Percentiles rank a stretch among this genome's conserved stretches.
Evolutionary conservation across 2,888 invertebrate species (phyloP).

Genomic region (Pegoplata infirma): DNA sequence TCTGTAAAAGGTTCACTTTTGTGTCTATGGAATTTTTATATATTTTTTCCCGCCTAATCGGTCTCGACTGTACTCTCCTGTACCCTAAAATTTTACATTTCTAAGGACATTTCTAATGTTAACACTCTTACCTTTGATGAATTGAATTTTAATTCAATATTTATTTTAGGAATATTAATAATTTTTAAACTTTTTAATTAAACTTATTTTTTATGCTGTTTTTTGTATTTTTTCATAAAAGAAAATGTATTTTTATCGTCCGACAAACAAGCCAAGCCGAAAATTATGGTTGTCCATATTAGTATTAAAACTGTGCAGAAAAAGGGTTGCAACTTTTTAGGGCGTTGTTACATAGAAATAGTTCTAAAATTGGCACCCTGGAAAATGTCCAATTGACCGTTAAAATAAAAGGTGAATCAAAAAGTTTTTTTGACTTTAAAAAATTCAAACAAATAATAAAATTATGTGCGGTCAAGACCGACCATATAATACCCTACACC

Average conservation of each 20-base stretch:
- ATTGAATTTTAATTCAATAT: background rate
- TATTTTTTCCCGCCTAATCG: constrained; percentile 62
- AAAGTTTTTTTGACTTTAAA: too few species aligned
- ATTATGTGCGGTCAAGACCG: too few species aligned
- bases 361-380: too few species aligned
- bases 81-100: background rate
- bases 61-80: constrained; percentile 58
- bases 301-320: constrained; percentile 4
- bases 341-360: too few species aligned
- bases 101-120: background rate
- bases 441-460: too few species aligned
- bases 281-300: constrained; percentile 16
- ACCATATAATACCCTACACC: too few species aligned
- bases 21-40: constrained; percentile 36
- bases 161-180: background rate
- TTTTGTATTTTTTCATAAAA: background rate
- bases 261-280: constrained; percentile 56
- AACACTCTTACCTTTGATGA: constrained; percentile 20
- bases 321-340: background rate
- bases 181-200: constrained; percentile 6
- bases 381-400: too few species aligned
- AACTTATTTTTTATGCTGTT: background rate
- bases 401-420: too few species aligned
- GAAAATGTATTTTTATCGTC: constrained; percentile 23
- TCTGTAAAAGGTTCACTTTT: constrained; percentile 41